phyloP scores from a whole-genome alignment of 1,140 invertebrate species.

The Leptoteleia sp. region DNA sequence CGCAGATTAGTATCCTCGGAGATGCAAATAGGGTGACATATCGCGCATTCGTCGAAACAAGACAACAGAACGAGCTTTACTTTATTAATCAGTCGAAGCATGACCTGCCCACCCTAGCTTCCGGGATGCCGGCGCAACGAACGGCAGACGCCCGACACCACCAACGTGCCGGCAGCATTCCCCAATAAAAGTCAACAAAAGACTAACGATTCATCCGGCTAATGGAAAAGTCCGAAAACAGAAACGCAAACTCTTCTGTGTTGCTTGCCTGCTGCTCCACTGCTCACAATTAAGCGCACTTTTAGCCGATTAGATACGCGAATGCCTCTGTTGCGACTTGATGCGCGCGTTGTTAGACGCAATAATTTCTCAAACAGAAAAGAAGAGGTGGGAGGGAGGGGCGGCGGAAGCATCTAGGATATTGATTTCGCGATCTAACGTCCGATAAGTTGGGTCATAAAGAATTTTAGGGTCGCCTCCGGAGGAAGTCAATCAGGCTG shows the following conservation, averaged over 20 bases:
- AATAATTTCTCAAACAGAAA: slow-evolving; percentile 35
- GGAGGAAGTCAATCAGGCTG: slow-evolving; percentile 1
- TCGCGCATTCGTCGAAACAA: slow-evolving; percentile 42
- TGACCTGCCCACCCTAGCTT: slow-evolving; percentile 53
- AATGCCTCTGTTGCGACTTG: slow-evolving; percentile 41
- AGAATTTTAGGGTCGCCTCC: background rate
- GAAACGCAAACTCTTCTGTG: slow-evolving; percentile 71
- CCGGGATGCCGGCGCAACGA: slow-evolving; percentile 47
- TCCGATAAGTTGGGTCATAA: slow-evolving; percentile 1
- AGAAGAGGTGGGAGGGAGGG: too few species aligned
- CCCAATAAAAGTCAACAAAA: slow-evolving; percentile 82
- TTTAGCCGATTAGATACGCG: slow-evolving; percentile 79
- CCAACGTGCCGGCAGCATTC: slow-evolving; percentile 66
- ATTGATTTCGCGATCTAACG: slow-evolving; percentile 9
- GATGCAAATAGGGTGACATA: slow-evolving; percentile 43
- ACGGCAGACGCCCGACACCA: slow-evolving; percentile 60
- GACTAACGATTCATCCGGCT: slow-evolving; percentile 82
- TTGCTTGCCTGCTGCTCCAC: slow-evolving; percentile 64
- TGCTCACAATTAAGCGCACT: slow-evolving; percentile 80
- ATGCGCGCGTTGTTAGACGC: slow-evolving; percentile 29
- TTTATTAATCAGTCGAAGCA: slow-evolving; percentile 66
- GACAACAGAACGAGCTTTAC: slow-evolving; percentile 58
- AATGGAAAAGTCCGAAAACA: slow-evolving; percentile 82
- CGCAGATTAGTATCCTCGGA: slow-evolving; percentile 13
- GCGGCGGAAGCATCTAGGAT: too few species aligned